A percentile compares a stretch with the other conserved stretches of the same genome.
Evolutionary conservation across 1,140 invertebrate genomes (phyloP).

Genomic region (Cataglyphis hispanica): DNA sequence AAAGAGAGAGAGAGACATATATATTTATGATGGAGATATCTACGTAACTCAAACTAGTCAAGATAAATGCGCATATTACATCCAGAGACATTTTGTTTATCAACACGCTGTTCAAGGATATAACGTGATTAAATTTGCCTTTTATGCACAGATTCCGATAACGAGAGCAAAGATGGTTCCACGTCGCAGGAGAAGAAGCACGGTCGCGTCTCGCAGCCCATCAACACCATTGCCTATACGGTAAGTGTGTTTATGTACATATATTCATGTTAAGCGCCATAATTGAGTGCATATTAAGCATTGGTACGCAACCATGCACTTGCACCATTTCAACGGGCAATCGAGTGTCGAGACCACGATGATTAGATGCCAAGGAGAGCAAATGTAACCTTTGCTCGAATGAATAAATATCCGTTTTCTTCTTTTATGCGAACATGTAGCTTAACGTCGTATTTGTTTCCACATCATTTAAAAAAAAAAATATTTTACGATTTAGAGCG

Average conservation of each 20-base stretch:
- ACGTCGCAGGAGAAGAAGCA: constrained; percentile 85
- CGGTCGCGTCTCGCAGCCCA: constrained; percentile 84
- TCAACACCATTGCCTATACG: constrained; percentile 87
- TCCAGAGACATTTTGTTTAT: background rate
- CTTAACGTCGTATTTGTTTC: constrained; percentile 18
- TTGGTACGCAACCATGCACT: background rate
- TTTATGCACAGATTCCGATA: constrained; percentile 85
- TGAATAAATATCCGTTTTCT: constrained; percentile 66
- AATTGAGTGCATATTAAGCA: constrained; percentile 50
- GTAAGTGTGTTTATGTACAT: constrained; percentile 79
- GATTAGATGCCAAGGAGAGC: constrained; percentile 71
- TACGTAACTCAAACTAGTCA: background rate
- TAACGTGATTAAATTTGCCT: background rate
- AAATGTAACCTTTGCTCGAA: constrained; percentile 65
- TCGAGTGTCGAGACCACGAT: constrained; percentile 39
- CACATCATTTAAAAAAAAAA: background rate
- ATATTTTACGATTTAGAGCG: background rate
- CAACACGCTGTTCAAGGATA: background rate
- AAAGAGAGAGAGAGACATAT: background rate
- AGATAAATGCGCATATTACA: constrained; percentile 34
- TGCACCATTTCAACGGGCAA: constrained; percentile 26
- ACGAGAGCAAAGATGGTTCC: constrained; percentile 86
- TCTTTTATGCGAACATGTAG: background rate
- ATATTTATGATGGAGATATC: constrained; percentile 2
- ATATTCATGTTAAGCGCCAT: constrained; percentile 1